phyloP scores from a whole-genome alignment of 2,888 invertebrate species.

The Cephus pulcher region DNA sequence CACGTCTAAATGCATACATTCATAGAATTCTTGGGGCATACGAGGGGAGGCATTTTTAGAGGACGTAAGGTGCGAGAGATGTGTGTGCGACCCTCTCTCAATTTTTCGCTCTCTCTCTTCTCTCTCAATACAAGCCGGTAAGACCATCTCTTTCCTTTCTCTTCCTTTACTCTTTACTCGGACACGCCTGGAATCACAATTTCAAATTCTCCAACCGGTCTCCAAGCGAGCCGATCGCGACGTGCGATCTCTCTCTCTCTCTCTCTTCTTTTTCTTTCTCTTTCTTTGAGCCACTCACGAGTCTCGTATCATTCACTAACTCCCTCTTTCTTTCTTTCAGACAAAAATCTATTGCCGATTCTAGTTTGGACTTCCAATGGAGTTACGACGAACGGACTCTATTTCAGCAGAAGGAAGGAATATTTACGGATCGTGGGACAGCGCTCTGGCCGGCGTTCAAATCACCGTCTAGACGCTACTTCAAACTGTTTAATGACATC shows the following conservation, averaged over 20 bases:
- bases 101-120: neutral
- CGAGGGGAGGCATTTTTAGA: neutral
- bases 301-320: neutral
- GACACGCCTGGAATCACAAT: conserved; percentile 60
- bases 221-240: conserved; percentile 15
- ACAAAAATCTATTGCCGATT: conserved; percentile 2
- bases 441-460: neutral
- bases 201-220: conserved; percentile 45
- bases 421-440: neutral
- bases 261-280: neutral
- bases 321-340: neutral
- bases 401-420: neutral
- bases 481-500: neutral
- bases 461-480: neutral
- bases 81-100: neutral
- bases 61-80: neutral
- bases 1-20: conserved; percentile 40
- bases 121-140: neutral
- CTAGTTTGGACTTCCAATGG: neutral
- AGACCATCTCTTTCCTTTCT: conserved; percentile 32
- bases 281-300: neutral
- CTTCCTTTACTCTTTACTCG: conserved; percentile 34
- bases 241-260: neutral
- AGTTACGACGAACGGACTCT: neutral
- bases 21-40: neutral